Percentiles rank a stretch among this genome's conserved stretches.
These are phyloP conservation scores for Emydura subglobosa DNA, from an alignment of 2,113 vertebrate species.

Conservation along the genomic window DNA sequence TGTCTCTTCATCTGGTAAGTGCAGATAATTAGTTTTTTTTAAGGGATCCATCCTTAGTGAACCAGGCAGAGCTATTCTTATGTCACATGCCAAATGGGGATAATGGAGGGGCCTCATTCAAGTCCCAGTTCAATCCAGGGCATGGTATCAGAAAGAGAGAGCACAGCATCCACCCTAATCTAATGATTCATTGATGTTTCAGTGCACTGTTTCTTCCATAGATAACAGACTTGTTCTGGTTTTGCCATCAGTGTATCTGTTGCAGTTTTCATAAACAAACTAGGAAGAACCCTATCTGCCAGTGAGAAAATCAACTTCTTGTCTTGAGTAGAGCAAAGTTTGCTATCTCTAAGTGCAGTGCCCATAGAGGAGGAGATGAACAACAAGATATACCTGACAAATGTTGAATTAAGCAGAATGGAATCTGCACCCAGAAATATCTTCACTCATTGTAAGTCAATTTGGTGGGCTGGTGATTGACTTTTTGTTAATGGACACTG, in stretches of 20 bases:
- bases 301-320: neutral
- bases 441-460: neutral
- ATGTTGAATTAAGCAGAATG: neutral
- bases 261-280: neutral
- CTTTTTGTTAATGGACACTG: neutral
- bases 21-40: neutral
- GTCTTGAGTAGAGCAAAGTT: neutral
- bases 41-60: neutral
- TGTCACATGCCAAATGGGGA: neutral
- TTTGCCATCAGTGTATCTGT: neutral
- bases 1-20: accelerated
- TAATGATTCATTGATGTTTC: accelerated
- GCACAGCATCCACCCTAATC: accelerated
- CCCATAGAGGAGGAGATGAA: neutral
- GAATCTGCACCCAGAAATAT: neutral
- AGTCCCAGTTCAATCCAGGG: neutral
- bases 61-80: neutral
- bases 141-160: neutral
- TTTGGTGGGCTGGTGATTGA: neutral
- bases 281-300: neutral
- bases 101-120: neutral
- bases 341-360: neutral
- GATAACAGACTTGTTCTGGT: neutral
- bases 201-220: neutral
- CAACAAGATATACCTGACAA: neutral